Conservation (phyloP, 35 echinoderm and acorn worm genomes). For the Lytechinus pictus region DNA sequence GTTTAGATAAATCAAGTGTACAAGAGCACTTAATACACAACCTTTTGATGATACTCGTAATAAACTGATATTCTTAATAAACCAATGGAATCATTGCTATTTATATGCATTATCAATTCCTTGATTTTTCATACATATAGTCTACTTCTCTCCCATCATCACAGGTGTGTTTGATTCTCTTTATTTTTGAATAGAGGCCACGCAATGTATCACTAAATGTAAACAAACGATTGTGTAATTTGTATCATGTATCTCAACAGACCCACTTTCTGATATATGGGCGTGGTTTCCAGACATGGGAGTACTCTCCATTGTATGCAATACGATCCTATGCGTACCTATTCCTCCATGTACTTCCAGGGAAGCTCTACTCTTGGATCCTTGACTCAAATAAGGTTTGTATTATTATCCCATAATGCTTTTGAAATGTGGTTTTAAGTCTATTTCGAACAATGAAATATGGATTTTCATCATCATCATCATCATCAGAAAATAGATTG, state of each 20-base stretch:
- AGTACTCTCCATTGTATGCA: slow-evolving; percentile 92
- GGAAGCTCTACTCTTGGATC: slow-evolving; percentile 69
- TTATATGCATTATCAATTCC: too few species aligned
- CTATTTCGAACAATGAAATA: too few species aligned
- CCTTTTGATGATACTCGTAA: too few species aligned
- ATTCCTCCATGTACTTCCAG: slow-evolving; percentile 82
- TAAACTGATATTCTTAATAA: too few species aligned
- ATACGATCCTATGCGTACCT: slow-evolving; percentile 95
- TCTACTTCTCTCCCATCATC: too few species aligned
- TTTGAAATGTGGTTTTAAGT: background rate
- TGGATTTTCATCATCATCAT: too few species aligned
- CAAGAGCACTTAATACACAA: too few species aligned
- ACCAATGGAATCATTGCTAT: too few species aligned
- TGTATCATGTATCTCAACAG: slow-evolving; percentile 63
- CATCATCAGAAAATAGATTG: too few species aligned
- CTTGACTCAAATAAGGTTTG: slow-evolving; percentile 85
- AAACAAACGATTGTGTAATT: background rate
- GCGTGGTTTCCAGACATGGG: slow-evolving; percentile 96
- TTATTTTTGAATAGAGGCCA: background rate
- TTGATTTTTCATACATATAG: too few species aligned
- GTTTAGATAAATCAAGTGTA: too few species aligned
- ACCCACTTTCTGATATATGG: slow-evolving; percentile 90
- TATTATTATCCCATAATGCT: background rate
- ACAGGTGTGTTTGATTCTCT: too few species aligned
- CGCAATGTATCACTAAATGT: background rate